Evolutionary conservation across 2,113 vertebrate genomes (phyloP), one percentile per base, ranked within the genome.

Genomic region (Percina caprodes): DNA sequence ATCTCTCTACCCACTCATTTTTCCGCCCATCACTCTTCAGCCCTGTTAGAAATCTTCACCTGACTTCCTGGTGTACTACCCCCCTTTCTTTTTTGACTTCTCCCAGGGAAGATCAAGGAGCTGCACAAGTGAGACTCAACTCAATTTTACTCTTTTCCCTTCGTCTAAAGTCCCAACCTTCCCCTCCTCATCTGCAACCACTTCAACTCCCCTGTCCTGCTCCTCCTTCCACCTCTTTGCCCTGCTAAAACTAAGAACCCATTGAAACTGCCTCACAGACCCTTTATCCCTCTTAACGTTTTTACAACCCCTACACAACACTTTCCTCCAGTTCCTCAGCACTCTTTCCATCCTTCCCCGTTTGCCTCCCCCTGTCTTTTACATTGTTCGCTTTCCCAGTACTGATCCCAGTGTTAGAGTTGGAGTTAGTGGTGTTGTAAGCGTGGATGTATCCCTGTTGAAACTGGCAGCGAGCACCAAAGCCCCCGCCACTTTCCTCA

Each of bases 301-400:
- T 79, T 71, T 65, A 23, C 15, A 61, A 3, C 55, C 54, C 51
- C 84, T 96, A 98, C 52, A 98, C 97, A 69, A 97, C 94, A 2
- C 97, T 97, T 89, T 97, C 97, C 82, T 97, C 97, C 78, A 98
- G 92, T 81, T 96, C 94, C 61, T 96, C 95, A 0, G 83, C 77
- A 7, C 86, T 82, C 49, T 49, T 85, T 0, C 84, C 82, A 0
- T 88, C 89, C 56, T 89, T 90, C 5, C 72, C 89, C 23, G 88
- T 89, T 56, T 91, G 91, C 39, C 46, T 83, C 19, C 62, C 79
- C 58, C 18, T 84, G 15, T 91, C 91, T 71, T 86, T 89, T 48
- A 58, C 68, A 4, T 23, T 42, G 24, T 26, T 62, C 4, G 63
- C 63, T 56, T 80, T 91, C 60, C 71, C 85, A 3, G 21, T 18